Base-by-base conservation (phyloP, 2,113 vertebrate genomes). In the Amblyopsis rosae region DNA sequence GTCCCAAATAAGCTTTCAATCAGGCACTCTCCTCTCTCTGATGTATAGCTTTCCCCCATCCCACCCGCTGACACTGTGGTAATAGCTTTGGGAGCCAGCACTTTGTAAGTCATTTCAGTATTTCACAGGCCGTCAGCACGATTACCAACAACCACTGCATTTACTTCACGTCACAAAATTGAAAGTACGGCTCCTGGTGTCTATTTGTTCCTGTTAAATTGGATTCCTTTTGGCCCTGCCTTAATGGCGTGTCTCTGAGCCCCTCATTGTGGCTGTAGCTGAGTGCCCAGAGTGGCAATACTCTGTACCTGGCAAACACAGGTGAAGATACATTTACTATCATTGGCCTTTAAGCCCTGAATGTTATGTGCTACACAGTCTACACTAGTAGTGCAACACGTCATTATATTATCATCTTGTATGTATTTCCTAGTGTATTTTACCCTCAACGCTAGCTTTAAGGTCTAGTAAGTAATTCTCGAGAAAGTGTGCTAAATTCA, bases 41-140 rank as follows among this genome's bases (percentile, higher is more conserved):
- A 12, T 35, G 41, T 50, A 4, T 50, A 50, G 26, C 63, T 26
- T 26, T 26, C 26, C 26, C 32, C 53, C 35, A 26, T 26, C 3
- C 1, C 59, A n/a, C 65, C 69, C 32, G 11, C 61, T 50, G 59
- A 73, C 76, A 59, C 32, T 51, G 33, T 26, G 10, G 19, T 49
- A 64, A 57, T 63, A 66, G 70, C 62, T 3, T 35, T 1, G 59
- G 59, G 59, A 61, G 59, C 82, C 82, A 79, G 75, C 77, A 75
- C 46, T 73, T 32, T 58, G 11, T 73, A 67, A 78, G 77, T 86
- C 4, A 67, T 16, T 72, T 61, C 1, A 63, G 10, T 45, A 70
- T 8, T 41, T 19, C 59, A 50, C 64, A 62, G 61, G 32, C 58
- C 16, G 26, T 46, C 13, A 10, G 10, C 48, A 13, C 12, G 9